Percentiles rank a stretch among this genome's conserved stretches.
Conservation (phyloP, 2,113 vertebrate species). For the Columba janthina region DNA sequence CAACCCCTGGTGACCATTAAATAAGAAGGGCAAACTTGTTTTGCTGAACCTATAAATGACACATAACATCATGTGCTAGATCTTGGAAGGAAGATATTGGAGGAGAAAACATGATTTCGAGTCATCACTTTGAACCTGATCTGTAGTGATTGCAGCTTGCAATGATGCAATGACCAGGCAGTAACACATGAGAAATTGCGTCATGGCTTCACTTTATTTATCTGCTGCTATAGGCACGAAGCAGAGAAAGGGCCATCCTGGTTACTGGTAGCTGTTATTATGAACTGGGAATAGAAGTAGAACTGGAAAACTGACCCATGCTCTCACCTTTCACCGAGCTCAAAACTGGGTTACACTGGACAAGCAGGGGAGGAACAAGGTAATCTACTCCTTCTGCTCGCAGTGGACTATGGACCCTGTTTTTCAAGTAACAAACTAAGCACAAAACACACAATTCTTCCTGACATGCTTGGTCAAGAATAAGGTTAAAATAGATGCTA, state of each 20-base stretch:
- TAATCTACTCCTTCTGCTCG: not conserved
- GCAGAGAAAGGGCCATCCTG: not conserved
- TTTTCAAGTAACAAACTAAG: not conserved
- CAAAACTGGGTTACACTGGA: not conserved
- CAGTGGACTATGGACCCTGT: not conserved
- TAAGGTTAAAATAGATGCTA: not conserved
- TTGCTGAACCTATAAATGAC: slow-evolving; percentile 8
- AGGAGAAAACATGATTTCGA: not conserved
- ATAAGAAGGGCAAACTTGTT: slow-evolving; percentile 26
- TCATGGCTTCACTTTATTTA: not conserved
- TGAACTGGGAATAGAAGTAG: not conserved
- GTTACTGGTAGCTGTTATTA: not conserved
- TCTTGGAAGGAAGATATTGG: not conserved
- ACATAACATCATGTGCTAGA: not conserved
- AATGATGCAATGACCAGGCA: not conserved
- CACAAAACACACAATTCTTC: not conserved
- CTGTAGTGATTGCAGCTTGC: not conserved
- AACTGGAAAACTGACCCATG: not conserved
- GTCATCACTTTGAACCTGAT: not conserved
- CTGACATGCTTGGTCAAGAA: not conserved
- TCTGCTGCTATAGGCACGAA: not conserved
- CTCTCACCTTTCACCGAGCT: not conserved
- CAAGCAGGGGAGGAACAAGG: not conserved
- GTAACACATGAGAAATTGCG: not conserved
- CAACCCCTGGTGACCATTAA: not conserved